phyloP scores from a whole-genome alignment of 2,888 invertebrate species.

The Penaeus monodon region DNA sequence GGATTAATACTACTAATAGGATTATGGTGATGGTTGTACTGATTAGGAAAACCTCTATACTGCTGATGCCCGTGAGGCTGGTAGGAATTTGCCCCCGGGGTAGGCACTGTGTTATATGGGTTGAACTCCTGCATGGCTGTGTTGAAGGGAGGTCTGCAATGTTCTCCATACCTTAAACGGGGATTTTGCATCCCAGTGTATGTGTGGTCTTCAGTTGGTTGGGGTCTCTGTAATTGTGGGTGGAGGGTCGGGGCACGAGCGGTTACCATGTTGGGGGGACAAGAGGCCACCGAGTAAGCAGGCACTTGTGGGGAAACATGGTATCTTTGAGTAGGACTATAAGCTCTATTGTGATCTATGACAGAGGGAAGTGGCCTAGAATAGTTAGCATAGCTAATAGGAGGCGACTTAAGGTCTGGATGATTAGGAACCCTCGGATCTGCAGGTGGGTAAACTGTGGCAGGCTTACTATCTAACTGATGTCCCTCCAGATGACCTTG shows the following conservation, averaged over 20 bases:
- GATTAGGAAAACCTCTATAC: constrained; percentile 38
- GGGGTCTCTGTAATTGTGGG: constrained; percentile 51
- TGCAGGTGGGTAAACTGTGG: constrained; percentile 46
- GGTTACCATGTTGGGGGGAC: constrained; percentile 46
- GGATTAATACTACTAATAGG: constrained; percentile 23
- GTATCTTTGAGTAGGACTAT: constrained; percentile 50
- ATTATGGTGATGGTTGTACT: constrained; percentile 34
- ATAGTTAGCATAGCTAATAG: constrained; percentile 55
- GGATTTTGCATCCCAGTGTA: constrained; percentile 37
- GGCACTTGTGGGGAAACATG: constrained; percentile 29
- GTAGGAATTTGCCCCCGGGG: constrained; percentile 45
- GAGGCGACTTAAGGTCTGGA: constrained; percentile 58
- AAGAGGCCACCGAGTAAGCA: constrained; percentile 52
- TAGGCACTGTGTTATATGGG: constrained; percentile 46
- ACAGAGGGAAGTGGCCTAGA: constrained; percentile 50
- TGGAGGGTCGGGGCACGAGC: constrained; percentile 50
- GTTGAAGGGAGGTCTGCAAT: constrained; percentile 53
- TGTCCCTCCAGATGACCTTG: constrained; percentile 55
- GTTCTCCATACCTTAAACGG: constrained; percentile 41
- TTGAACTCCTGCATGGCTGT: constrained; percentile 59
- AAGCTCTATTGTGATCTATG: constrained; percentile 50
- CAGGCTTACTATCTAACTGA: constrained; percentile 42
- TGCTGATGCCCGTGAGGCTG: constrained; percentile 51
- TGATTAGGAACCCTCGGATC: constrained; percentile 51
- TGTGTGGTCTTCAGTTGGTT: constrained; percentile 51